Conservation (phyloP, 2,797 vertebrate genomes). For the Siniperca scherzeri region DNA sequence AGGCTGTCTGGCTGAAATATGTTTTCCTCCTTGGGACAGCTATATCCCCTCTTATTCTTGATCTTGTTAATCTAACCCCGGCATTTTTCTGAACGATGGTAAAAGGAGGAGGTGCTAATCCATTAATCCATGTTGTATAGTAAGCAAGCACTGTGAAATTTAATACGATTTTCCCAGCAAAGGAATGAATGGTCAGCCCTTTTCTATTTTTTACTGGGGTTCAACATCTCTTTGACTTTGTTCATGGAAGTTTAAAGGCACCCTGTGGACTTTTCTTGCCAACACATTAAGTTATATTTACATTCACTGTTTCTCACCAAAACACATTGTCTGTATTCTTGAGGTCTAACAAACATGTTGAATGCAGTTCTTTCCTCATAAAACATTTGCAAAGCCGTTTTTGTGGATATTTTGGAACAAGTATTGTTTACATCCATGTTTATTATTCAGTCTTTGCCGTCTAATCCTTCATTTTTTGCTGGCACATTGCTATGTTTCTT, state of each 20-base stretch:
- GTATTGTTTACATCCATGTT: slow-evolving; percentile 14
- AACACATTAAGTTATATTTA: slow-evolving; percentile 29
- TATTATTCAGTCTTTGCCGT: background rate
- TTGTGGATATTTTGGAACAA: slow-evolving; percentile 10
- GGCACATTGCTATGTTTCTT: background rate
- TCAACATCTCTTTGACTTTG: background rate
- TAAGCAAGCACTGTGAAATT: too few relatives aligned
- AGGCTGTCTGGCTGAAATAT: too few relatives aligned
- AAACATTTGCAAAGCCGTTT: background rate
- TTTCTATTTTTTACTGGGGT: background rate
- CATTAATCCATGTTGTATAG: too few relatives aligned
- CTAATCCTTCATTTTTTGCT: background rate
- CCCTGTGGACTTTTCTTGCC: background rate
- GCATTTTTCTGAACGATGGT: too few relatives aligned
- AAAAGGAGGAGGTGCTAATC: too few relatives aligned
- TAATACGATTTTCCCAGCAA: too few relatives aligned
- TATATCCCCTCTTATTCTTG: too few relatives aligned
- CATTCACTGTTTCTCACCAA: background rate
- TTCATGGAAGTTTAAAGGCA: slow-evolving; percentile 8
- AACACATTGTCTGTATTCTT: slow-evolving; percentile 18
- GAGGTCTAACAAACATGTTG: slow-evolving; percentile 5
- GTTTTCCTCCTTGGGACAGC: too few relatives aligned
- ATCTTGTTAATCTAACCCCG: too few relatives aligned
- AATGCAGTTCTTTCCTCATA: slow-evolving; percentile 4
- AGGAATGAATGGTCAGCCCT: background rate